These are phyloP conservation scores for Macrosoma leucophasiata DNA, from an alignment of 2,888 invertebrate species.

Conservation along the genomic window DNA sequence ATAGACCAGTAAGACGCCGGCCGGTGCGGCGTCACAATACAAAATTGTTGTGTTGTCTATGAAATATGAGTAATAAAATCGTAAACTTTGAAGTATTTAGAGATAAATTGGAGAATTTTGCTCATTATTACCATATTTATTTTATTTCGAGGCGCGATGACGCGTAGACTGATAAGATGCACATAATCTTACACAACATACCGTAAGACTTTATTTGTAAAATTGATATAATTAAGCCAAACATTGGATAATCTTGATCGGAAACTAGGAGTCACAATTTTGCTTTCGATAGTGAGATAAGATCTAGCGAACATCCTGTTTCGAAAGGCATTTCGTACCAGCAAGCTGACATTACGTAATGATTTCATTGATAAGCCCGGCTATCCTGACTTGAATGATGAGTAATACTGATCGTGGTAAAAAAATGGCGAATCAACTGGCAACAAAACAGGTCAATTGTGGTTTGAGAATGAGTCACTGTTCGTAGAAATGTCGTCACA, in stretches of 20 bases:
- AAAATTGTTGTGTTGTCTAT: slow-evolving; percentile 4
- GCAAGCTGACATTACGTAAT: slow-evolving; percentile 33
- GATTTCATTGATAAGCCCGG: slow-evolving; percentile 49
- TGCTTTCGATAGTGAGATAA: slow-evolving; percentile 4
- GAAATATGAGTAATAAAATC: too few relatives aligned
- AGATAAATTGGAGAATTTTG: too few relatives aligned
- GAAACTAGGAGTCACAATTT: too few relatives aligned
- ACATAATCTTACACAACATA: too few relatives aligned
- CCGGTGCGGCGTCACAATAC: slow-evolving; percentile 26
- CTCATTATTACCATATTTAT: too few relatives aligned
- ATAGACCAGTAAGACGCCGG: slow-evolving; percentile 45
- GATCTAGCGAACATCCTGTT: slow-evolving; percentile 5
- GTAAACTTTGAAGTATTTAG: too few relatives aligned
- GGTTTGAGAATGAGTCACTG: slow-evolving; percentile 46
- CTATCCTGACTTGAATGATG: slow-evolving; percentile 48
- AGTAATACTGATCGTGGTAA: slow-evolving; percentile 51
- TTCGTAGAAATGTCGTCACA: slow-evolving; percentile 59
- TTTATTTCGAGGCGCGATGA: too few relatives aligned
- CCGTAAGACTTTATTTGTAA: too few relatives aligned
- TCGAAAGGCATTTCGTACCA: slow-evolving; percentile 14
- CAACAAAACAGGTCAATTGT: slow-evolving; percentile 35
- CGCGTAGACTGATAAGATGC: too few relatives aligned
- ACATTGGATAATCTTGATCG: too few relatives aligned
- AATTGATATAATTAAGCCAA: too few relatives aligned
- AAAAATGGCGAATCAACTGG: slow-evolving; percentile 40